Conservation (phyloP, 2,113 vertebrate genomes). For the Guaruba guarouba region DNA sequence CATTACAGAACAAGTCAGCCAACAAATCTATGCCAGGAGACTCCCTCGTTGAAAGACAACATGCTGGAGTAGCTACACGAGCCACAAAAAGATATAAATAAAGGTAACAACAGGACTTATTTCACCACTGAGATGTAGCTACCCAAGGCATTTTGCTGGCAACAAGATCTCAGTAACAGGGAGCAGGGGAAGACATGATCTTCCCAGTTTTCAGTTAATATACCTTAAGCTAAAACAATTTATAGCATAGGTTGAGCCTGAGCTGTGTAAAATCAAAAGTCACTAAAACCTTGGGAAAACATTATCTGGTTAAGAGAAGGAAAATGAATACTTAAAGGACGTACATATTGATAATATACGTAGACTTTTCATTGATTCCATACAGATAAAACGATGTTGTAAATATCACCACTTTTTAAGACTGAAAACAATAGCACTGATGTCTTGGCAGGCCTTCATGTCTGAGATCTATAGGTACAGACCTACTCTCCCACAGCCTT, state of each 20-base stretch:
- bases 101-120: not conserved
- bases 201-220: not conserved
- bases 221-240: not conserved
- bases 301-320: not conserved
- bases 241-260: not conserved
- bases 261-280: not conserved
- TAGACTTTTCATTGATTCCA: not conserved
- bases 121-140: not conserved
- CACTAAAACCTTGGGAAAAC: not conserved
- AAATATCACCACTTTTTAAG: not conserved
- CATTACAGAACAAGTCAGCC: not conserved
- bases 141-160: not conserved
- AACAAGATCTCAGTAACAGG: not conserved
- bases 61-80: not conserved
- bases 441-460: not conserved
- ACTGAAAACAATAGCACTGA: not conserved
- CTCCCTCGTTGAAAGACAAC: not conserved
- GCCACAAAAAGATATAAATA: not conserved
- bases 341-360: not conserved
- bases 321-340: not conserved
- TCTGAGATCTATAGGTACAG: accelerated
- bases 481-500: not conserved
- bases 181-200: not conserved
- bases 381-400: not conserved
- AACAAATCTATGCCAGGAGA: not conserved